A percentile compares a stretch with the other conserved stretches of the same genome.
These are phyloP conservation scores for Dione vanillae DNA, from an alignment of 2,888 invertebrate species.

Conservation along the genomic window DNA sequence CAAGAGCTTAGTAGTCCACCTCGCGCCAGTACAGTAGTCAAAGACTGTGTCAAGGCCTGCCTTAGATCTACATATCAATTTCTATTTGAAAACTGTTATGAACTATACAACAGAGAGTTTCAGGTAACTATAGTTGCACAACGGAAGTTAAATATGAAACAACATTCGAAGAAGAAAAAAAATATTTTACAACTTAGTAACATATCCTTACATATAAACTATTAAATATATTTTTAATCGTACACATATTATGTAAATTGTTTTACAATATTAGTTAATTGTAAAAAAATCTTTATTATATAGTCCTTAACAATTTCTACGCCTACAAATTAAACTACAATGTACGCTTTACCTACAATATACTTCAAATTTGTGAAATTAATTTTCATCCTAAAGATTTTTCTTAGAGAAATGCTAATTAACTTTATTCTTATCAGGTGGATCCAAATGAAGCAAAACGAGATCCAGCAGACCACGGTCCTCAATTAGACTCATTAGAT, in stretches of 20 bases:
- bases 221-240: too few relatives aligned
- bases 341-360: too few relatives aligned
- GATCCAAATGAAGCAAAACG: slow-evolving; percentile 96
- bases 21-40: slow-evolving; percentile 98
- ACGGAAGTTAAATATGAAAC: not conserved
- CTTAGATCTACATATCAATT: slow-evolving; percentile 99
- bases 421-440: slow-evolving; percentile 76
- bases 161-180: too few relatives aligned
- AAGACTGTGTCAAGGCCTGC: slow-evolving; percentile 99
- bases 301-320: not conserved
- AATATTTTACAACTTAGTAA: too few relatives aligned
- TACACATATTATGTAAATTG: too few relatives aligned
- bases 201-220: too few relatives aligned
- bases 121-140: slow-evolving; percentile 81
- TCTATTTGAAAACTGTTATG: slow-evolving; percentile 99
- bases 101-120: slow-evolving; percentile 96
- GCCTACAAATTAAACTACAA: not conserved
- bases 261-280: too few relatives aligned
- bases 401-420: not conserved
- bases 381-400: not conserved
- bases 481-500: slow-evolving; percentile 94
- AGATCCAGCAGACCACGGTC: slow-evolving; percentile 94
- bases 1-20: slow-evolving; percentile 99
- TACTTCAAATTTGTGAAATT: too few relatives aligned
- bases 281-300: not conserved